Conservation (phyloP, 2,888 invertebrate genomes). For the Linhomoeus sp. region DNA sequence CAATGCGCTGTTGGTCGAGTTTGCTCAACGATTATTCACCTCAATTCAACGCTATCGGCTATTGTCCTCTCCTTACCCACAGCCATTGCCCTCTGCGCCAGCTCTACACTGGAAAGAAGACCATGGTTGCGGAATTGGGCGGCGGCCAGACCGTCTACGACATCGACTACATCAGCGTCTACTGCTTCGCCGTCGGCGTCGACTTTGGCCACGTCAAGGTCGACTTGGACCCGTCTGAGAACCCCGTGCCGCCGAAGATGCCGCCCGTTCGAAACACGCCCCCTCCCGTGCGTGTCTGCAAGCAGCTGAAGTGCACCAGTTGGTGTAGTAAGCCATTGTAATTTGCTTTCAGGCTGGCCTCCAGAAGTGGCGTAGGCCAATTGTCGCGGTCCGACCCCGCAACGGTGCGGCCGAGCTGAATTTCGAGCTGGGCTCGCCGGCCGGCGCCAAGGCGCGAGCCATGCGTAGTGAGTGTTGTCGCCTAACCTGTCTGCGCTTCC, state of each 20-base stretch:
- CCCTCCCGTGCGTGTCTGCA: not conserved
- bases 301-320: too few species aligned
- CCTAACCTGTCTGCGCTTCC: too few species aligned
- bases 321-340: too few species aligned
- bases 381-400: too few species aligned
- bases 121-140: not conserved
- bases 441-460: not conserved
- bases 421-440: not conserved
- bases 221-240: not conserved
- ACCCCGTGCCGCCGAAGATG: not conserved
- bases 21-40: too few species aligned
- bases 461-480: not conserved
- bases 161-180: constrained; percentile 2
- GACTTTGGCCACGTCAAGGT: constrained; percentile 1
- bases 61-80: too few species aligned
- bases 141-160: not conserved
- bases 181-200: not conserved
- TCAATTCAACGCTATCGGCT: too few species aligned
- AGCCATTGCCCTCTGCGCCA: constrained; percentile 1
- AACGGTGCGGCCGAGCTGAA: not conserved
- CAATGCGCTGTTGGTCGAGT: too few species aligned
- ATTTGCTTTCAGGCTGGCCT: not conserved
- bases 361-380: not conserved
- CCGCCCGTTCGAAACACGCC: not conserved
- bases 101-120: not conserved